Evolutionary conservation across 1,140 invertebrate genomes (phyloP).

Genomic region (Heterodera schachtii): DNA sequence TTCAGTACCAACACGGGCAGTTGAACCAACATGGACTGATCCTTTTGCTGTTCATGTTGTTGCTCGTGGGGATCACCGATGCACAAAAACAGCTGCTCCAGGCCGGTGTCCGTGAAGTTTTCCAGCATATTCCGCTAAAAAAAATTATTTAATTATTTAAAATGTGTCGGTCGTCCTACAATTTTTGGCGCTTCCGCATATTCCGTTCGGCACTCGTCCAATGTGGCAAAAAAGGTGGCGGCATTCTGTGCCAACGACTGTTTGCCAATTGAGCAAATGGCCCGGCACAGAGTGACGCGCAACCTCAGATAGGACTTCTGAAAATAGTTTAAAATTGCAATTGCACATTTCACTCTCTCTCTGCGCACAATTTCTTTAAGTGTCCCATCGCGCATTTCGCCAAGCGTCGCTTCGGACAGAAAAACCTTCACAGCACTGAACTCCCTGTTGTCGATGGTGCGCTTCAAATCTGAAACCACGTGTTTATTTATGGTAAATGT

Average conservation of each 20-base stretch:
- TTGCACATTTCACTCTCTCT: background rate
- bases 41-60: background rate
- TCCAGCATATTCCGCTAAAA: background rate
- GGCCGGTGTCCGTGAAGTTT: background rate
- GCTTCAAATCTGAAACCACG: background rate
- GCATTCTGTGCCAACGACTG: slow-evolving; percentile 7
- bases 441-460: background rate
- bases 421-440: slow-evolving; percentile 2
- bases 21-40: background rate
- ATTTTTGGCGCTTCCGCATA: background rate
- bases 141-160: too few species aligned
- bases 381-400: background rate
- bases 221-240: slow-evolving; percentile 5
- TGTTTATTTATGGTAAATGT: too few species aligned
- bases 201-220: slow-evolving; percentile 2
- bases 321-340: background rate
- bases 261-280: slow-evolving; percentile 4
- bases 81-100: background rate
- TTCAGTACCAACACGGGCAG: background rate
- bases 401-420: background rate
- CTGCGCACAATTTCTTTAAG: background rate
- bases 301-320: background rate
- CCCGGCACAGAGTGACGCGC: background rate
- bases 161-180: background rate
- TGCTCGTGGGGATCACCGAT: background rate